Percentiles rank a stretch among this genome's conserved stretches.
Conservation (phyloP, 2,888 invertebrate species). For the Rhagonycha fulva region DNA sequence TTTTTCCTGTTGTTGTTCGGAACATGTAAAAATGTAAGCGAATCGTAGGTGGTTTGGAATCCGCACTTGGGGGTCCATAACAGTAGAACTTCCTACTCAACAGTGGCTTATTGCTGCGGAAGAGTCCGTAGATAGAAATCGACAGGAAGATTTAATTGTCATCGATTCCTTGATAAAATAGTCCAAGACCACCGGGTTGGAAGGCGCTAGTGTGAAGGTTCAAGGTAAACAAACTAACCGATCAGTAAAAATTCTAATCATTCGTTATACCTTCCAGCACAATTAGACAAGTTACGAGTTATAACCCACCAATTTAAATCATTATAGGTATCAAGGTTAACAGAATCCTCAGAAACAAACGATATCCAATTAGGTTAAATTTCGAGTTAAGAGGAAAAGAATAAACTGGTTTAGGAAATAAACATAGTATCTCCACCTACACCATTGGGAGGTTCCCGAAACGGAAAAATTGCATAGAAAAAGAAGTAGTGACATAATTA, state of each 20-base stretch:
- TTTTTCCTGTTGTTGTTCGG: neutral
- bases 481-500: neutral
- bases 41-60: neutral
- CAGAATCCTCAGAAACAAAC: neutral
- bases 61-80: neutral
- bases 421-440: neutral
- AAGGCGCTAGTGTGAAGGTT: constrained; percentile 13
- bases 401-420: neutral
- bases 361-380: neutral
- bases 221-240: constrained; percentile 16
- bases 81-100: neutral
- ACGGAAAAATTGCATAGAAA: neutral
- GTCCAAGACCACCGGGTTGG: neutral
- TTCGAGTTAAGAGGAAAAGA: neutral
- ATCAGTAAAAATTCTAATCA: constrained; percentile 1
- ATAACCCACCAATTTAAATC: constrained; percentile 1
- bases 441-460: neutral
- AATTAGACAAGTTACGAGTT: neutral
- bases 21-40: neutral
- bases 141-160: neutral
- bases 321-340: neutral
- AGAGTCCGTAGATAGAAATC: neutral
- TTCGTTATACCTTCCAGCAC: neutral
- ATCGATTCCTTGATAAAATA: neutral
- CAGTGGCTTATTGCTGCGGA: neutral